Evolutionary conservation across 2,888 invertebrate genomes (phyloP), one percentile per base, ranked within the genome.

Genomic region (Erebia palarica): DNA sequence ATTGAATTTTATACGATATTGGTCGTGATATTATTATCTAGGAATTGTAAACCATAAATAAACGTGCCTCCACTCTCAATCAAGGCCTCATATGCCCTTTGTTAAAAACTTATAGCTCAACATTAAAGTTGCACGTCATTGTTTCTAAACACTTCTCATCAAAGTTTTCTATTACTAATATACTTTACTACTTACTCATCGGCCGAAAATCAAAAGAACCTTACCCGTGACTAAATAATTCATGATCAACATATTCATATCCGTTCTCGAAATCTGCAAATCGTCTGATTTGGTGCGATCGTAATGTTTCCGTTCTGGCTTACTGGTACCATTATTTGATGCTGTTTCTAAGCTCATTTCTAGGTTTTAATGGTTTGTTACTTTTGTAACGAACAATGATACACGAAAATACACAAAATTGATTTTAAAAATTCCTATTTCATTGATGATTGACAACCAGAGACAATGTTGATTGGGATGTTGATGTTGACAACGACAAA

Each of bases 211-310:
- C 21, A 63, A 67, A 51, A 58, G 47, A 61, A 73, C 65, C 68
- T 87, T 90, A 98, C 98, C 98, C 92, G 98, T 99, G 59, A 99
- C 98, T 82, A 99, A 95, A 91, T 99, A 99, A 92, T 99, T 99
- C 99, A 99, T 99, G 78, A 99, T 98, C 76, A 99, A 94, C 89
- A 97, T 97, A 90, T 99, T 99, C 97, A 99, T 98, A 81, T 98
- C 97, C 58, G 96, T 96, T 79, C 98, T 94, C 69, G 97, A 97
- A 79, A 98, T 96, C 80, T 97, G 97, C 77, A 96, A 94, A 75
- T 96, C 95, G 84, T 97, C 96, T 14, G 97, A 89, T 83, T 95
- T 95, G 75, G 95, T 95, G 79, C 96, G 94, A 79, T 97, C 96
- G 76, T 96, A 95, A 82, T 95, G 95, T 77, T 95, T 88, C 63